Conservation (phyloP, 2,888 invertebrate species). For the Venusia cambrica region DNA sequence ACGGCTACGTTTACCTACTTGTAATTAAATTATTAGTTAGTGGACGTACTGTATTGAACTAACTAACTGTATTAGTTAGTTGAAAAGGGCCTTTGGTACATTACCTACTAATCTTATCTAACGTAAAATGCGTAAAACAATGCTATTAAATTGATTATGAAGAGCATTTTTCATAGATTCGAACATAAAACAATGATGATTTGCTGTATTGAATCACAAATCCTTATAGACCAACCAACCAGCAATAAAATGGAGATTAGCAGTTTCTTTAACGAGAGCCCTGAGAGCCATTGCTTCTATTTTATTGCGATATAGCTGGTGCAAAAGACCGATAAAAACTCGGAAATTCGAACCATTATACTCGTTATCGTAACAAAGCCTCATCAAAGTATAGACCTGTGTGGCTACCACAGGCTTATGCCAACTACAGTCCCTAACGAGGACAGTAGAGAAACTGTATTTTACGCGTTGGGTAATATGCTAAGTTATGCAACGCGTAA, state of each 20-base stretch:
- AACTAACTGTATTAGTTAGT: too few species aligned
- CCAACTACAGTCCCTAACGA: too few species aligned
- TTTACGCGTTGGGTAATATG: too few species aligned
- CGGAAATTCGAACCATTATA: constrained; percentile 3
- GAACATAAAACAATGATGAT: neutral
- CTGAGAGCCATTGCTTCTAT: constrained; percentile 17
- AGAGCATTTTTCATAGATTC: neutral
- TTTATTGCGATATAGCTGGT: constrained; percentile 12
- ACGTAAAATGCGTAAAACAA: too few species aligned
- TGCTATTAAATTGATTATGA: constrained; percentile 5
- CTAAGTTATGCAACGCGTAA: too few species aligned
- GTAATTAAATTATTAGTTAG: constrained; percentile 37
- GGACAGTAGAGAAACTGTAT: too few species aligned
- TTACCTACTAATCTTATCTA: too few species aligned
- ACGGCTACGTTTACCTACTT: constrained; percentile 34
- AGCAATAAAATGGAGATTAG: constrained; percentile 11
- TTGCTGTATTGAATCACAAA: neutral
- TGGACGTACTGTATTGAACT: constrained; percentile 17
- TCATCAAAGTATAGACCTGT: too few species aligned
- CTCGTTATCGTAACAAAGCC: too few species aligned
- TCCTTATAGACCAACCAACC: constrained; percentile 1
- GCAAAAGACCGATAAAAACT: neutral
- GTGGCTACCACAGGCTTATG: too few species aligned
- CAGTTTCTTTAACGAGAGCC: constrained; percentile 16
- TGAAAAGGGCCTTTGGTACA: too few species aligned